phyloP scores from a whole-genome alignment of 92 coral and sea anemone species.

The Heteractis magnifica region DNA sequence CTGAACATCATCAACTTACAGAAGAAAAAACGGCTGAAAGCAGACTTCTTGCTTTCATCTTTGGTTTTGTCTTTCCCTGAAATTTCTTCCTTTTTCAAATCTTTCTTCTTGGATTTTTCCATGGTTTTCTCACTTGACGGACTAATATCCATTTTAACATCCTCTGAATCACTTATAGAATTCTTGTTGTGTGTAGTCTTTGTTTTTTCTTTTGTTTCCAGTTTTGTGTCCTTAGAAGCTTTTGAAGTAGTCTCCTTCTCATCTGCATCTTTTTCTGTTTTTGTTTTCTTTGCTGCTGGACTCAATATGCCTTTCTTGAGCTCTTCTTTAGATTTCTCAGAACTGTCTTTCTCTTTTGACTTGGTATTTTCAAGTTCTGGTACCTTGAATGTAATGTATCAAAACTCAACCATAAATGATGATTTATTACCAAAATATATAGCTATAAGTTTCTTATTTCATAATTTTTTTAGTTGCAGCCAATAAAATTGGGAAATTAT shows the following conservation, averaged over 20 bases:
- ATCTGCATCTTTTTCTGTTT: not conserved
- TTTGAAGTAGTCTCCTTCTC: slow-evolving; percentile 19
- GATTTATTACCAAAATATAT: too few species aligned
- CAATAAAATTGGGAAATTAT: too few species aligned
- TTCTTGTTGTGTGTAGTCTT: not conserved
- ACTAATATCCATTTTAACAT: slow-evolving; percentile 16
- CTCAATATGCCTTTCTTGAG: slow-evolving; percentile 5
- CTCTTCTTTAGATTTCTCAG: slow-evolving; percentile 11
- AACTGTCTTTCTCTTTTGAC: not conserved
- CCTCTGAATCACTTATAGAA: slow-evolving; percentile 7
- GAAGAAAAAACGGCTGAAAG: slow-evolving; percentile 68
- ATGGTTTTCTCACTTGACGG: slow-evolving; percentile 22
- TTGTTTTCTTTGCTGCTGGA: slow-evolving; percentile 25
- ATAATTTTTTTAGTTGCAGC: too few species aligned
- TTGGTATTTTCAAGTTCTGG: not conserved
- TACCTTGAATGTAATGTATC: not conserved
- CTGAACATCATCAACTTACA: slow-evolving; percentile 49
- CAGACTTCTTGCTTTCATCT: slow-evolving; percentile 37
- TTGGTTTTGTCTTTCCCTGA: slow-evolving; percentile 9
- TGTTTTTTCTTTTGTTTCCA: slow-evolving; percentile 10
- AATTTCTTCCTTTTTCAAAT: slow-evolving; percentile 12
- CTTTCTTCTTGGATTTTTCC: slow-evolving; percentile 24
- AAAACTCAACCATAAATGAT: not conserved
- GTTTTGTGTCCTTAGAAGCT: not conserved
- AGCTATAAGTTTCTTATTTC: too few species aligned